Evolutionary conservation across 2,113 vertebrate genomes (phyloP), one percentile per base, ranked within the genome.

Genomic region (Vicugna pacos): DNA sequence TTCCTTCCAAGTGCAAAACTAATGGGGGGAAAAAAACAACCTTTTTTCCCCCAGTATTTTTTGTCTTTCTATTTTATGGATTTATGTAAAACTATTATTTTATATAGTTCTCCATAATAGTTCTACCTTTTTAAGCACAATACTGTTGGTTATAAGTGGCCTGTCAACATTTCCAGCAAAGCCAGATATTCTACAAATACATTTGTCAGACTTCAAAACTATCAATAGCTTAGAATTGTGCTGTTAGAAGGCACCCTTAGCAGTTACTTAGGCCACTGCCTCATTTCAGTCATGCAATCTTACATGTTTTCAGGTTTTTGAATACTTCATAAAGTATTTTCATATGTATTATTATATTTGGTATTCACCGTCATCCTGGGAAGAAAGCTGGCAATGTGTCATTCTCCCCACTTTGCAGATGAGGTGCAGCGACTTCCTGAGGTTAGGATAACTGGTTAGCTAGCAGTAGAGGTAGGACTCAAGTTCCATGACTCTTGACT

Each of bases 161-260:
- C 32, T 77, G 24, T 14, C 48, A 91, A 95, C 12, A 17, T 89
- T 97, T 85, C 88, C 95, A 73, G 14, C 26, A 93, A 64, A 94
- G 52, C 13, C 76, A 88, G 32, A 76, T 62, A 91, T 93, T 89
- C 46, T 92, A 60, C 62, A 93, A 26, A 73, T 91, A 90, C 81
- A 89, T 80, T 83, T 85, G 28, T 64, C 30, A 80, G 38, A 6
- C 15, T 77, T 97, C 85, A 70, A 35, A 64, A 75, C 42, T n/a
- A 50, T 94, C 58, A 75, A 35, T 22, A 79, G 56, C 30, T 76
- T n/a, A 96, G 35, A 62, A 89, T 17, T 60, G 20, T 87, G n/a
- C 60, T 77, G 17, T 30, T 58, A 14, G 11, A 80, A 92, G 54
- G 1, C 3, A 72, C 38, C 6, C 4, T 89, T 48, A 64, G 79